Percentiles rank a stretch among this genome's conserved stretches.
phyloP scores from a whole-genome alignment of 2,888 invertebrate species.

The Pristionchus arcanus region DNA sequence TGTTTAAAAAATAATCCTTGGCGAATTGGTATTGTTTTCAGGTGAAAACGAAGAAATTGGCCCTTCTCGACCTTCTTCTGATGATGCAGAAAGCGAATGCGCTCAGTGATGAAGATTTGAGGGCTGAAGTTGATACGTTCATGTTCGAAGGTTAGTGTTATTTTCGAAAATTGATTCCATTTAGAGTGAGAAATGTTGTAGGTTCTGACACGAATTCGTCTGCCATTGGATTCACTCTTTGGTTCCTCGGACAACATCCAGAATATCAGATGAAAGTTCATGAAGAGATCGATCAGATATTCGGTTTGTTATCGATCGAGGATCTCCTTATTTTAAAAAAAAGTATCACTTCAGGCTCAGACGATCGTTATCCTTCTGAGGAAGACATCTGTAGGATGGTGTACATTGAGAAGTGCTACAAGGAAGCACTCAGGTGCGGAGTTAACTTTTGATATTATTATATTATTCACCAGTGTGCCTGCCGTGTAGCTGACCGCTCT shows the following conservation, averaged over 20 bases:
- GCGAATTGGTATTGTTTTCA: background rate
- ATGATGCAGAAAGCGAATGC: slow-evolving; percentile 54
- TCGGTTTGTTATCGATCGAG: slow-evolving; percentile 19
- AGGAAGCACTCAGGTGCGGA: slow-evolving; percentile 52
- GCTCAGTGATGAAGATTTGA: slow-evolving; percentile 50
- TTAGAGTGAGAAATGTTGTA: background rate
- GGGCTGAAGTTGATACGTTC: slow-evolving; percentile 56
- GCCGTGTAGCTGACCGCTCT: too few species aligned
- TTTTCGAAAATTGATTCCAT: too few species aligned
- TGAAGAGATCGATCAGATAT: slow-evolving; percentile 50
- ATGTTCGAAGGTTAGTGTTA: slow-evolving; percentile 53
- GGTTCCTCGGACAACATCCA: slow-evolving; percentile 52
- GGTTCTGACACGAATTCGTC: slow-evolving; percentile 56
- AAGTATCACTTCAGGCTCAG: background rate
- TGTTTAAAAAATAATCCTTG: background rate
- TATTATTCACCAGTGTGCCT: too few species aligned
- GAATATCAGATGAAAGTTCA: slow-evolving; percentile 46
- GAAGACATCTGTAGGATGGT: slow-evolving; percentile 51
- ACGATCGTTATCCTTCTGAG: slow-evolving; percentile 46
- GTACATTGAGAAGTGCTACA: slow-evolving; percentile 51
- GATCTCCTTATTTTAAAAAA: background rate
- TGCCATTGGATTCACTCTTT: slow-evolving; percentile 52
- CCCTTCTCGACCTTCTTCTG: slow-evolving; percentile 52
- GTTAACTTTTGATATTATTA: background rate
- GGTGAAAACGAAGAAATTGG: slow-evolving; percentile 52